phyloP scores from a whole-genome alignment of 92 coral and sea anemone species.

The Montipora capitata region DNA sequence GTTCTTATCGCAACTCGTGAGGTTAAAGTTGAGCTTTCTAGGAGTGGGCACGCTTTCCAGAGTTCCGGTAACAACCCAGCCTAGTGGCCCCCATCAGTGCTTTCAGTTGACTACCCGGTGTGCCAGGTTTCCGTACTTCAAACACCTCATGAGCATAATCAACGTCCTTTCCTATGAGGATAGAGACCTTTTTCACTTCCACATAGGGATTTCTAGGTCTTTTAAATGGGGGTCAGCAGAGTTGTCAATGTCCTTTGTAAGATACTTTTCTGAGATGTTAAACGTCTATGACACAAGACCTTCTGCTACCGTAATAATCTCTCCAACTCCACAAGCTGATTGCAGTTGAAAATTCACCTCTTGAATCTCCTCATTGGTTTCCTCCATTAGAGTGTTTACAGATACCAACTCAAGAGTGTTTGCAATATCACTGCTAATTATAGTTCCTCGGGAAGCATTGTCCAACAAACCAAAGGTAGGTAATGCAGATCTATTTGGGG shows the following conservation, averaged over 20 bases:
- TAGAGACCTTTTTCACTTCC: conserved; percentile 53
- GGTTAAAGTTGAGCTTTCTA: conserved; percentile 35
- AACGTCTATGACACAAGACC: conserved; percentile 66
- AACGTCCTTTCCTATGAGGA: conserved; percentile 74
- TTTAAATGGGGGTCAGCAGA: conserved; percentile 47
- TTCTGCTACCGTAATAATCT: conserved; percentile 62
- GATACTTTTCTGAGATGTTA: conserved; percentile 54
- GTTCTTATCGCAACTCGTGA: conserved; percentile 40
- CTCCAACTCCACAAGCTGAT: conserved; percentile 64
- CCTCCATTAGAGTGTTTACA: conserved; percentile 40
- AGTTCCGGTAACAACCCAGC: neutral
- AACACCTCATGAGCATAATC: conserved; percentile 71
- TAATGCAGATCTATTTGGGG: conserved; percentile 17
- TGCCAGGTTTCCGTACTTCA: conserved; percentile 50
- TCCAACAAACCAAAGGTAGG: conserved; percentile 65
- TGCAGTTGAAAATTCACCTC: conserved; percentile 54
- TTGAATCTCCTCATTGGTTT: conserved; percentile 52
- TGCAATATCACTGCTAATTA: conserved; percentile 64
- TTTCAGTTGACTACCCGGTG: conserved; percentile 36
- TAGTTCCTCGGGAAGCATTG: conserved; percentile 73
- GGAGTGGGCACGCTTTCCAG: neutral
- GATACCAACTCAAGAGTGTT: conserved; percentile 48
- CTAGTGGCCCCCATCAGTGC: conserved; percentile 2
- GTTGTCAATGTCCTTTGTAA: conserved; percentile 56
- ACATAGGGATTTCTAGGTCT: conserved; percentile 59